Base-by-base conservation (phyloP, 2,797 vertebrate species). In the Muraenolepis orangiensis region DNA sequence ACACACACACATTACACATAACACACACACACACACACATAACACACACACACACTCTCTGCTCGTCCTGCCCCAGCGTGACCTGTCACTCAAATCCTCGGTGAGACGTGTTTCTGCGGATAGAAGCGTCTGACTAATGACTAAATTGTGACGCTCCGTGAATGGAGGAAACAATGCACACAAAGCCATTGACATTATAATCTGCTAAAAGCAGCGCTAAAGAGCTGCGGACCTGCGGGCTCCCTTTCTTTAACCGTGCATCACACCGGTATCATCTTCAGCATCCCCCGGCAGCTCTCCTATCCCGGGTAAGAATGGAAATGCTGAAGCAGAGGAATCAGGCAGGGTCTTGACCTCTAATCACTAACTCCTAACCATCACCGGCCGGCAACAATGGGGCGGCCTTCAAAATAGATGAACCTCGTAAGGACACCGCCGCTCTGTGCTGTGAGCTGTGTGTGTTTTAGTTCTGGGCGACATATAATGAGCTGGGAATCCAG, bases 291-390 rank as follows among this genome's bases (percentile, higher is more conserved):
- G 75, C 72, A 18, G 32, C 73, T 78, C 67, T 20, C 72, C 73
- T 64, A n/a, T 38, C 77, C 82, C 80, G n/a, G n/a, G n/a, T n/a
- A n/a, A n/a, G 81, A 78, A 90, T 57, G 51, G 26, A 28, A 91
- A 82, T 83, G 82, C 87, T 91, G 90, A 91, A 88, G 78, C 76
- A 84, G 83, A 79, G 85, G 73, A 87, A 87, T 86, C 79, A 81
- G n/a, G n/a, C n/a, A n/a, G n/a, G n/a, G n/a, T n/a, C n/a, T n/a
- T 69, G 1, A 77, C 76, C 78, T 84, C 84, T 74, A 74, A 38
- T 80, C 75, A 83, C 72, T 81, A 84, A 80, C 73, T 73, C 82
- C 84, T 81, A 86, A 87, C 80, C 71, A 78, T 26, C 74, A 76
- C 72, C 72, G 76, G 72, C 66, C 30, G 68, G 66, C 46, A 61